phyloP scores from a whole-genome alignment of 2,888 invertebrate genomes.

The Caenorhabditis sp. region DNA sequence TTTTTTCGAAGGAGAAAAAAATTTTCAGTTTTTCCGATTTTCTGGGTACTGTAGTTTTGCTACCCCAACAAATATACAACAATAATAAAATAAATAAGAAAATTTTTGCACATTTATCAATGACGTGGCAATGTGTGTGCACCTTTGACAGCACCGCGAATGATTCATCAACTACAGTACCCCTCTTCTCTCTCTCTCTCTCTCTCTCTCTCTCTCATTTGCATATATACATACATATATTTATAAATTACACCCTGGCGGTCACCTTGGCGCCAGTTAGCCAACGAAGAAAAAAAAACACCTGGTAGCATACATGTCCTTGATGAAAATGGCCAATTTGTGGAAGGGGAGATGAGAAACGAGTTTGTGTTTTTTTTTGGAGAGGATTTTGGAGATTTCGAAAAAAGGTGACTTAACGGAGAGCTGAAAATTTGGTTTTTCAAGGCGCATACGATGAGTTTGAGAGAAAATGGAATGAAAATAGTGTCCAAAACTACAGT shows the following conservation, averaged over 20 bases:
- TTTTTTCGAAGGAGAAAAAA: too few species aligned
- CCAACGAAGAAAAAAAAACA: conserved; percentile 10
- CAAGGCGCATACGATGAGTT: too few species aligned
- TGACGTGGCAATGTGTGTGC: neutral
- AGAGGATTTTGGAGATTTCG: too few species aligned
- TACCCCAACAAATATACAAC: too few species aligned
- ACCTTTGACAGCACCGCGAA: neutral
- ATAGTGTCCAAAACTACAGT: too few species aligned
- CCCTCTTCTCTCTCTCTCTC: neutral
- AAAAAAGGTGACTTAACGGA: conserved; percentile 5
- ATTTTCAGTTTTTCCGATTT: too few species aligned
- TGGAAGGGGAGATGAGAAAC: conserved; percentile 10
- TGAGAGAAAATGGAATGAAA: too few species aligned
- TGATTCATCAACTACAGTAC: neutral
- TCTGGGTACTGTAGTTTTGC: too few species aligned
- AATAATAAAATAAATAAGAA: too few species aligned
- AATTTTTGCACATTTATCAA: too few species aligned
- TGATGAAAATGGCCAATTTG: conserved; percentile 25
- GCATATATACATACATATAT: neutral
- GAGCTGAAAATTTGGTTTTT: too few species aligned
- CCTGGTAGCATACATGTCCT: conserved; percentile 15
- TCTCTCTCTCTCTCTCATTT: neutral
- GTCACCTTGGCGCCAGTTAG: conserved; percentile 2
- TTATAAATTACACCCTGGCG: neutral
- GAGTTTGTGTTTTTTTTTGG: too few species aligned